A percentile compares a stretch with the other conserved stretches of the same genome.
phyloP scores from a whole-genome alignment of 2,888 invertebrate genomes.

The Portevinia maculata region DNA sequence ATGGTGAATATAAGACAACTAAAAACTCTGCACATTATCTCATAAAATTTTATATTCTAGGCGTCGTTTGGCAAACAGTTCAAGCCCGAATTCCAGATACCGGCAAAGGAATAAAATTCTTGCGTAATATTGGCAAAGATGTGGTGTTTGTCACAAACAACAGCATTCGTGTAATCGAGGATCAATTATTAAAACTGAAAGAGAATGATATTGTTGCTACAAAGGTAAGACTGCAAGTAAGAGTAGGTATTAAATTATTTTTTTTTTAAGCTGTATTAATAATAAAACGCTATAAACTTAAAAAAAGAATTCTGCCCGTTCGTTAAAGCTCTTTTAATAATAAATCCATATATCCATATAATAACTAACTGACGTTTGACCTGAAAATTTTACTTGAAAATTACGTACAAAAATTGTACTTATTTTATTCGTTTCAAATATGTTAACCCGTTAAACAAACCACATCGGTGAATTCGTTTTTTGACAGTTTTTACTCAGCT shows the following conservation, averaged over 20 bases:
- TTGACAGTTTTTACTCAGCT: too few species aligned
- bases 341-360: too few species aligned
- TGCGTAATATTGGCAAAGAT: conserved; percentile 82
- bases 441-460: too few species aligned
- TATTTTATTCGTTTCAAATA: too few species aligned
- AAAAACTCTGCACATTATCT: background rate
- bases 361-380: too few species aligned
- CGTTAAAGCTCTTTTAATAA: too few species aligned
- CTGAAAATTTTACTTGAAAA: too few species aligned
- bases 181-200: conserved; percentile 78
- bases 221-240: conserved; percentile 74
- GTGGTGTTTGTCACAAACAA: conserved; percentile 83
- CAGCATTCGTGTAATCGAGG: conserved; percentile 77
- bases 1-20: conserved; percentile 82
- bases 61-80: conserved; percentile 83
- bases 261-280: too few species aligned
- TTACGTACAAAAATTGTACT: too few species aligned
- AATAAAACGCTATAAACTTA: too few species aligned
- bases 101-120: conserved; percentile 79
- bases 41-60: conserved; percentile 76
- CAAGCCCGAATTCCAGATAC: conserved; percentile 81
- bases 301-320: too few species aligned
- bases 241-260: background rate
- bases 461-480: too few species aligned
- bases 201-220: conserved; percentile 77